Percentiles rank a stretch among this genome's conserved stretches.
Conservation (phyloP, 2,113 vertebrate genomes). For the Piaya cayana region DNA sequence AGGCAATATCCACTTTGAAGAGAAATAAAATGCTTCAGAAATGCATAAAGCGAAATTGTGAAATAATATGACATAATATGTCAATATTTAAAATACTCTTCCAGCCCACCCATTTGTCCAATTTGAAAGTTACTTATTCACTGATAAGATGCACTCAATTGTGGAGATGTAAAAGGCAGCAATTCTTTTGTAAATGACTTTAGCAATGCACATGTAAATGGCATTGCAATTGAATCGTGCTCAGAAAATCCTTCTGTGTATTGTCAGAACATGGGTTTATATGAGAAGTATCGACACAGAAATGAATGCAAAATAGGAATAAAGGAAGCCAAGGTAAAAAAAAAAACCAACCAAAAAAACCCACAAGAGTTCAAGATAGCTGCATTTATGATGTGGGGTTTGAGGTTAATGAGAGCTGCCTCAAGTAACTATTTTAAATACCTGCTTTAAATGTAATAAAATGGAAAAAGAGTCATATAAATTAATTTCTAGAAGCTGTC, state of each 20-base stretch:
- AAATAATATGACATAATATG: not conserved
- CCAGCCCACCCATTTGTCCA: not conserved
- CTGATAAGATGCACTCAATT: not conserved
- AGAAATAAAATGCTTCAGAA: not conserved
- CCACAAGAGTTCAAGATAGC: not conserved
- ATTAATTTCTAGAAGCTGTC: not conserved
- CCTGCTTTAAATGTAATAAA: not conserved
- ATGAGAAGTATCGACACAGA: not conserved
- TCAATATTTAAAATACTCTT: slow-evolving; percentile 11
- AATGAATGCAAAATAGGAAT: not conserved
- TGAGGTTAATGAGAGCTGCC: not conserved
- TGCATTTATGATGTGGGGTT: not conserved
- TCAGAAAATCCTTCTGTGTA: slow-evolving; percentile 10
- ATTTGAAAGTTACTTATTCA: not conserved
- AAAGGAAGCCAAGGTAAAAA: not conserved
- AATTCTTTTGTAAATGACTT: slow-evolving; percentile 25
- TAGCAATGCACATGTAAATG: not conserved
- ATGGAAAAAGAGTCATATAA: not conserved
- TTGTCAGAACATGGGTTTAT: not conserved
- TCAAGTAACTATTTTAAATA: not conserved
- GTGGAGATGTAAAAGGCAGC: not conserved
- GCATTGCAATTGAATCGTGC: not conserved
- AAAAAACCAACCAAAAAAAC: not conserved
- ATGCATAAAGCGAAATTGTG: not conserved
- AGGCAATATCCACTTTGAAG: not conserved